Evolutionary conservation across 2,888 invertebrate genomes (phyloP).

Genomic region (Phortica magna): DNA sequence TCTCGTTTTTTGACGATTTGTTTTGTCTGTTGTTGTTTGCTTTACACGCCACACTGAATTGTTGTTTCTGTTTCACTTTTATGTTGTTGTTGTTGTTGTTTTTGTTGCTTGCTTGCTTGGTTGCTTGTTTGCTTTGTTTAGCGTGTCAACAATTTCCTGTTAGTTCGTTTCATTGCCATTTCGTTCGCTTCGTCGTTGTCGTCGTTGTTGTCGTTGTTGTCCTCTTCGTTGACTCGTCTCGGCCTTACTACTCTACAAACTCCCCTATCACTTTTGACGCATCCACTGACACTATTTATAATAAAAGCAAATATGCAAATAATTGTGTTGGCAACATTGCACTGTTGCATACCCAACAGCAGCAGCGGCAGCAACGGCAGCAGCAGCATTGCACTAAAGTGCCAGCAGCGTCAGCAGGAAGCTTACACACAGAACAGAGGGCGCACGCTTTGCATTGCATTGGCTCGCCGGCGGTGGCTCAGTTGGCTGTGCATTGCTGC

Average conservation of each 20-base stretch:
- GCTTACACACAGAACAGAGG: not conserved
- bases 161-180: conserved; percentile 25
- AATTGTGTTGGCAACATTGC: conserved; percentile 33
- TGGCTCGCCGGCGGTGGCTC: too few relatives aligned
- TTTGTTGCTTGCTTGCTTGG: not conserved
- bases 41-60: not conserved
- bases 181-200: not conserved
- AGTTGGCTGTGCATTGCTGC: conserved; percentile 20
- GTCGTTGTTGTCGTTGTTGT: not conserved
- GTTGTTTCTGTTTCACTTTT: not conserved
- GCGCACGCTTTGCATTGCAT: too few relatives aligned
- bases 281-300: not conserved
- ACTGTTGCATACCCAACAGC: not conserved
- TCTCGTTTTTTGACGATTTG: not conserved
- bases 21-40: not conserved
- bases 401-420: not conserved
- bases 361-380: not conserved
- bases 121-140: conserved; percentile 16
- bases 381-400: not conserved
- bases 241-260: too few relatives aligned
- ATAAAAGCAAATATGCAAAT: conserved; percentile 38
- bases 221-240: not conserved
- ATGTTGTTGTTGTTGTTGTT: not conserved
- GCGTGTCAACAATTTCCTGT: conserved; percentile 33
- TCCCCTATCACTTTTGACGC: conserved; percentile 11